A percentile compares a stretch with the other conserved stretches of the same genome.
phyloP scores from a whole-genome alignment of 2,888 invertebrate species.

The Clusia tigrina region DNA sequence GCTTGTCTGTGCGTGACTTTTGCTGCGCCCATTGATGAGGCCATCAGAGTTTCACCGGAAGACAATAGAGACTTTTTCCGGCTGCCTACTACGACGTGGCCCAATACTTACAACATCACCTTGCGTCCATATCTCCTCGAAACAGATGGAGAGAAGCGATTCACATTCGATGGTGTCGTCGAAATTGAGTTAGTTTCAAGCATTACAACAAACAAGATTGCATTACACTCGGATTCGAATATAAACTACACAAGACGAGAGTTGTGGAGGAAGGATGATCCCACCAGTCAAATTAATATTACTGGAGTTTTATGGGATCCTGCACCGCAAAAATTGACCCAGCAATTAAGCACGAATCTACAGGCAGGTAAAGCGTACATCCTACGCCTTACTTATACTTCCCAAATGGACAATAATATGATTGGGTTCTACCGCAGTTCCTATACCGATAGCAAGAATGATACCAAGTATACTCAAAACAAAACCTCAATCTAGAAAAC shows the following conservation, averaged over 20 bases:
- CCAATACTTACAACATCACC: conserved; percentile 66
- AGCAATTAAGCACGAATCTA: conserved; percentile 50
- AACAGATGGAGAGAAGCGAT: conserved; percentile 37
- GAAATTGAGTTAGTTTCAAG: conserved; percentile 65
- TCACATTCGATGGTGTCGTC: conserved; percentile 52
- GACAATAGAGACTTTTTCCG: conserved; percentile 42
- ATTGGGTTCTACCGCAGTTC: conserved; percentile 67
- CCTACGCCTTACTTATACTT: conserved; percentile 65
- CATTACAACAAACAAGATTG: conserved; percentile 61
- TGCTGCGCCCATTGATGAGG: conserved; percentile 32
- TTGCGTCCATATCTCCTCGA: conserved; percentile 65
- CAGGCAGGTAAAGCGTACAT: conserved; percentile 60
- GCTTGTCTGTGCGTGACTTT: conserved; percentile 40
- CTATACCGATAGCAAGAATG: conserved; percentile 59
- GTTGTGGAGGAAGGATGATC: conserved; percentile 40
- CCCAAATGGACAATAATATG: conserved; percentile 67
- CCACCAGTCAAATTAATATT: conserved; percentile 42
- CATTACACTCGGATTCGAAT: conserved; percentile 68
- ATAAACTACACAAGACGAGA: conserved; percentile 43
- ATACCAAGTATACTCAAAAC: conserved; percentile 48
- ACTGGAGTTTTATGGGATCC: conserved; percentile 33
- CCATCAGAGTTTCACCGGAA: conserved; percentile 2
- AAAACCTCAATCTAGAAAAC: conserved; percentile 52
- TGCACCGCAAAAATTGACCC: conserved; percentile 64
- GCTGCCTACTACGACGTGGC: conserved; percentile 62